A percentile compares a stretch with the other conserved stretches of the same genome.
Conservation (phyloP, 2,113 vertebrate species). For the Coptodon rendalli region DNA sequence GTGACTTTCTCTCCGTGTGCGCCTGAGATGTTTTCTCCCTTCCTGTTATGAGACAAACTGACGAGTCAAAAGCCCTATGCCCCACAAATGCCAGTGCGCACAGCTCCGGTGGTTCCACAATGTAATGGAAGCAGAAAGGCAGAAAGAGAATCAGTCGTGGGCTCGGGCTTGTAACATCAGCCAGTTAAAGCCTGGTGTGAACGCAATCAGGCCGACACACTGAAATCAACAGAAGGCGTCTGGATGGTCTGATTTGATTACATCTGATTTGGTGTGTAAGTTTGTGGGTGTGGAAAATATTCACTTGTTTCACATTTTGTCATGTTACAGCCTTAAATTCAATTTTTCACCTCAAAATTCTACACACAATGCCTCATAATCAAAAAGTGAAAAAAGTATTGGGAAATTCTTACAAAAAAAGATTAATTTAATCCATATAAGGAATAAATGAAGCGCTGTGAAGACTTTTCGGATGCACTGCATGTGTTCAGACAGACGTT, state of each 20-base stretch:
- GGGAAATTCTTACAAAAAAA: background rate
- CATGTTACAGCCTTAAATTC: background rate
- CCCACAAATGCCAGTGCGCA: background rate
- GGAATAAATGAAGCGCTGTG: background rate
- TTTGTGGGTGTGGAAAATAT: background rate
- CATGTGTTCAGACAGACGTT: background rate
- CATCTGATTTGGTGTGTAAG: background rate
- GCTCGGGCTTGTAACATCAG: slow-evolving; percentile 44
- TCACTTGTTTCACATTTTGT: background rate
- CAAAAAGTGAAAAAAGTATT: background rate
- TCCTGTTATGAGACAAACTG: slow-evolving; percentile 1
- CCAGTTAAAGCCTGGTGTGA: slow-evolving; percentile 20
- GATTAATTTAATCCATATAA: accelerated
- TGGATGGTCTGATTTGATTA: background rate
- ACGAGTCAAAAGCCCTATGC: slow-evolving; percentile 3
- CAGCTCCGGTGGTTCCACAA: slow-evolving; percentile 9
- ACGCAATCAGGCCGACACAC: slow-evolving; percentile 35
- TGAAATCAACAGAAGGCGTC: slow-evolving; percentile 25
- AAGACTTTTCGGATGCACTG: background rate
- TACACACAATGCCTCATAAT: background rate
- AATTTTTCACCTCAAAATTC: background rate
- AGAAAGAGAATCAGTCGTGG: slow-evolving; percentile 42
- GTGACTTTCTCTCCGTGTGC: background rate
- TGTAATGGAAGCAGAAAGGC: slow-evolving; percentile 47
- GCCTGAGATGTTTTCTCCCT: background rate